A percentile compares a stretch with the other conserved stretches of the same genome.
phyloP scores from a whole-genome alignment of 2,888 invertebrate genomes.

The Onthophagus sagittarius region DNA sequence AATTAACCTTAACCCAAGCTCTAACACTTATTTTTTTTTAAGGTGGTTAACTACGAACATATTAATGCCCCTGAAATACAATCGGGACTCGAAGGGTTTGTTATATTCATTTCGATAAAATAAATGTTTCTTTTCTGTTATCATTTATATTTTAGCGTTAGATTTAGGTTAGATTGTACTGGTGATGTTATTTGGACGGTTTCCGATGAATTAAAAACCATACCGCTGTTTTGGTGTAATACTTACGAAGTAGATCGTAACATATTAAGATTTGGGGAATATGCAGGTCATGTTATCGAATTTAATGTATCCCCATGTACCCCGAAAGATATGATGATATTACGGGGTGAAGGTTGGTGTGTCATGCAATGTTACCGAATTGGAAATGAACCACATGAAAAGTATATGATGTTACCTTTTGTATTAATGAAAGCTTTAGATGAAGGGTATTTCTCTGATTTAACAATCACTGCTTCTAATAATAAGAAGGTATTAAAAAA shows the following conservation, averaged over 20 bases:
- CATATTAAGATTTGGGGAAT: slow-evolving; percentile 58
- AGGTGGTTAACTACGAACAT: slow-evolving; percentile 51
- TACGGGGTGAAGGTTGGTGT: slow-evolving; percentile 62
- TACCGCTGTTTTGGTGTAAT: slow-evolving; percentile 64
- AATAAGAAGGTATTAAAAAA: slow-evolving; percentile 50
- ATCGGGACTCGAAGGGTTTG: slow-evolving; percentile 44
- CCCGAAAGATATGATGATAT: slow-evolving; percentile 53
- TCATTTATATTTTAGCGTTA: slow-evolving; percentile 36
- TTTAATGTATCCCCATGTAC: slow-evolving; percentile 54
- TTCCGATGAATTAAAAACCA: slow-evolving; percentile 51
- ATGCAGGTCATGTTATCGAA: slow-evolving; percentile 63
- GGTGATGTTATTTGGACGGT: slow-evolving; percentile 64
- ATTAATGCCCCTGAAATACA: slow-evolving; percentile 48
- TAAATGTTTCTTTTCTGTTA: background rate
- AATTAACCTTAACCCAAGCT: background rate
- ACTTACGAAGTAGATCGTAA: slow-evolving; percentile 58
- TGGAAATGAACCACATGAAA: slow-evolving; percentile 47
- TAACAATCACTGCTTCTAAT: slow-evolving; percentile 51
- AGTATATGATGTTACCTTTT: slow-evolving; percentile 54
- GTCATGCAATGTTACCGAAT: slow-evolving; percentile 59
- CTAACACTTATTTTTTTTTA: slow-evolving; percentile 27
- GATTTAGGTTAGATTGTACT: slow-evolving; percentile 56
- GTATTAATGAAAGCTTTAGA: slow-evolving; percentile 62
- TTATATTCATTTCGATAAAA: background rate
- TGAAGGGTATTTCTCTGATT: slow-evolving; percentile 63